Conservation (phyloP, 2,888 invertebrate species). For the Teleogryllus oceanicus region DNA sequence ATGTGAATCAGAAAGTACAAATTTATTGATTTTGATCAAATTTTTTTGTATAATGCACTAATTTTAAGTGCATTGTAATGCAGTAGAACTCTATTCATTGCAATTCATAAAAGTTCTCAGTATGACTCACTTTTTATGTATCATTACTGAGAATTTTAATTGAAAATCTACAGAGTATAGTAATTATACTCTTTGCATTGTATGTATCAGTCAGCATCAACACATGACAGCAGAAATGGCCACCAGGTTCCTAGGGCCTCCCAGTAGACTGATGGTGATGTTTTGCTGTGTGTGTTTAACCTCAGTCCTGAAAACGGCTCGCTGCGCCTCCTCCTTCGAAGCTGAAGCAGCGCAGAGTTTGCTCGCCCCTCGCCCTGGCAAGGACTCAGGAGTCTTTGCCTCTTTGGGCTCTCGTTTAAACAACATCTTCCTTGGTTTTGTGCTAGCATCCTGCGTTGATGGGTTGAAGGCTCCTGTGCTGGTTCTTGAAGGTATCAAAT, state of each 20-base stretch:
- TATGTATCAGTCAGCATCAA: not conserved
- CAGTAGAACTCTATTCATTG: no score
- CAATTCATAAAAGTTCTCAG: no score
- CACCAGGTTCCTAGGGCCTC: constrained; percentile 6
- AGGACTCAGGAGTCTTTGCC: not conserved
- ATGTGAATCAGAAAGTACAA: no score
- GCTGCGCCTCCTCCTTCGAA: constrained; percentile 18
- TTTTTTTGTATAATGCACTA: no score
- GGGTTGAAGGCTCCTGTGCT: constrained; percentile 18
- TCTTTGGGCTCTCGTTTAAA: not conserved
- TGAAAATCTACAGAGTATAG: no score
- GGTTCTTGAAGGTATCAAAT: constrained; percentile 7
- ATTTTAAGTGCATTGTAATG: no score
- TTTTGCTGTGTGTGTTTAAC: constrained; percentile 7
- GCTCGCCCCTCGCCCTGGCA: not conserved
- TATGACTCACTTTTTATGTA: no score
- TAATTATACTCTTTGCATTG: no score
- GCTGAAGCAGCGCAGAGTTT: constrained; percentile 9
- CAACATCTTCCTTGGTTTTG: not conserved
- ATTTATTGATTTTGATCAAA: no score
- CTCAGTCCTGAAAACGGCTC: constrained; percentile 18
- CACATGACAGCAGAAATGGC: constrained; percentile 1
- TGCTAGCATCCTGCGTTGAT: constrained; percentile 18
- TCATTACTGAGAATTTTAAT: no score
- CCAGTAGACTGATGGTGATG: not conserved